Evolutionary conservation across 2,888 invertebrate species (phyloP).

Genomic region (Kryphioiulus occultus): DNA sequence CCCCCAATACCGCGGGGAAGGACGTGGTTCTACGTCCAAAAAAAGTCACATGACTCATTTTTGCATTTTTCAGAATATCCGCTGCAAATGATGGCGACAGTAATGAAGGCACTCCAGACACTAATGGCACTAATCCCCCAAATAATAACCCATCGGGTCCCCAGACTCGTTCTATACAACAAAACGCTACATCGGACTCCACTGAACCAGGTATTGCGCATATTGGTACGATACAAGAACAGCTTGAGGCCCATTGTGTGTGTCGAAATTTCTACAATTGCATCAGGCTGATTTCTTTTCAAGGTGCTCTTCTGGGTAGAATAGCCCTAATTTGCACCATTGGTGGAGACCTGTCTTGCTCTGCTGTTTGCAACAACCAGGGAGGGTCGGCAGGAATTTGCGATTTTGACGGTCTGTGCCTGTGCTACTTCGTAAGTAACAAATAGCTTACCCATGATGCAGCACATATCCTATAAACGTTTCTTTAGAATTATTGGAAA

Average conservation of each 20-base stretch:
- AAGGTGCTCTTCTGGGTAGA: neutral
- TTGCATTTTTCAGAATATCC: neutral
- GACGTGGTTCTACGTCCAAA: too few species aligned
- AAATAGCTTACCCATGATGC: too few species aligned
- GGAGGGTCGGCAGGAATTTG: neutral
- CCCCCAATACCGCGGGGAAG: too few species aligned
- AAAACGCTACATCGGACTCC: neutral
- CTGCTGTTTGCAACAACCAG: neutral
- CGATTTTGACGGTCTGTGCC: neutral
- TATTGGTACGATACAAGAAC: neutral
- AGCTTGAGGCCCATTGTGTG: neutral
- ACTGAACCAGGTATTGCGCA: neutral
- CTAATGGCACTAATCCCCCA: neutral
- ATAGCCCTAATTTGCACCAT: neutral
- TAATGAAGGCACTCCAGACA: neutral
- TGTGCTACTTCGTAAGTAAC: neutral
- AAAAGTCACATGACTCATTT: neutral
- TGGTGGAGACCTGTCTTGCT: neutral
- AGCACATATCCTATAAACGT: too few species aligned
- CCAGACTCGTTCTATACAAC: neutral
- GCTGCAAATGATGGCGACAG: neutral
- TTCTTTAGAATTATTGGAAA: neutral
- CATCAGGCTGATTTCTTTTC: neutral
- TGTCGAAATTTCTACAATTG: neutral
- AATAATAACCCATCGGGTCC: conserved; percentile 7